Evolutionary conservation across 2,113 vertebrate species (phyloP), one percentile per base, ranked within the genome.

Genomic region (Boulengeromyrus knoepffleri): DNA sequence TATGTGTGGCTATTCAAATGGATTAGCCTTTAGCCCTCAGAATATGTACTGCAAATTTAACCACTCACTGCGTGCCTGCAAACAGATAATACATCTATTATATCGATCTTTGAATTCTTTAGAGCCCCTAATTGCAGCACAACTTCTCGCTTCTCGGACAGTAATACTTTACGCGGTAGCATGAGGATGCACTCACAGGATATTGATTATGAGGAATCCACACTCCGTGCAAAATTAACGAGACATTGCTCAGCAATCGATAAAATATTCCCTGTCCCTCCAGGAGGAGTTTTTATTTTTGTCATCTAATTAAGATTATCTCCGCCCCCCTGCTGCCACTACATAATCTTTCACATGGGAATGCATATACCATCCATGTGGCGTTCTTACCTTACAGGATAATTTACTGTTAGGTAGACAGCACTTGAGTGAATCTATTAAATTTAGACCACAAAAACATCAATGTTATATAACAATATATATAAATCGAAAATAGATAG

Each of bases 111-210:
- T 91, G 91, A 93, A 91, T 92, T 93, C 94, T 94, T 92, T 94
- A 91, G 89, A 90, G 93, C 93, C 95, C 87, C 93, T 96, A 96
- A 96, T 96, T 95, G 95, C 92, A 88, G 95, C 89, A 89, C 70
- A 85, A 93, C 94, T 90, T 95, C 92, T 88, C 92, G 93, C 95
- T 95, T 95, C 94, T 93, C 92, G 77, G 92, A 94, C 95, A 96
- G 95, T 96, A 95, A 96, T 95, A 93, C 93, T 94, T 96, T 96
- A 95, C 94, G 95, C 92, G 90, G 93, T 95, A 95, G 95, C 95
- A 96, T 95, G 94, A 95, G 96, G 95, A 96, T 95, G 95, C 94
- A 94, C 92, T 95, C 91, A 90, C 92, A 87, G n/a, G 90, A 88
- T 95, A 96, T 96, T 58, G 96, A 96, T 95, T 91, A 93, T 0